phyloP scores from a whole-genome alignment of 2,113 vertebrate genomes.

The Sorex araneus region DNA sequence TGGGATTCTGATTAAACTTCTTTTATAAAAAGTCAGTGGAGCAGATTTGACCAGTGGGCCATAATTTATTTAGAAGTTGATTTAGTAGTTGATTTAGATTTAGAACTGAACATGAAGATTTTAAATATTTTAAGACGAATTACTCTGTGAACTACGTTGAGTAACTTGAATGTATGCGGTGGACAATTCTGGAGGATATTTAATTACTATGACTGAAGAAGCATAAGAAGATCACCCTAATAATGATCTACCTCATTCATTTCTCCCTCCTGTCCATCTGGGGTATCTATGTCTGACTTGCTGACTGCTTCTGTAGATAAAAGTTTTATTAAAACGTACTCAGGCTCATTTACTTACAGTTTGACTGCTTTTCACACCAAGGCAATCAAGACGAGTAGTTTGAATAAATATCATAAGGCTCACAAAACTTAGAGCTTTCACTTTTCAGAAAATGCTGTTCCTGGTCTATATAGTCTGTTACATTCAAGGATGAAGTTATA shows the following conservation, averaged over 20 bases:
- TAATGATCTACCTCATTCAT: not conserved
- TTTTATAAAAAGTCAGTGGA: not conserved
- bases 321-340: constrained; percentile 31
- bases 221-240: not conserved
- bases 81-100: not conserved
- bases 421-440: constrained; percentile 17
- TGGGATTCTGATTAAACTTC: not conserved
- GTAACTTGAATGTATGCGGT: not conserved
- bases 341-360: constrained; percentile 13
- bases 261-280: not conserved
- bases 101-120: not conserved
- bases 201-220: not conserved
- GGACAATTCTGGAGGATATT: not conserved
- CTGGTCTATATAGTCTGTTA: not conserved
- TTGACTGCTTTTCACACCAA: not conserved
- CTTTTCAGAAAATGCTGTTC: constrained; percentile 7
- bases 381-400: not conserved
- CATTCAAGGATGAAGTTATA: constrained; percentile 28
- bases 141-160: not conserved
- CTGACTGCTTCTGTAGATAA: constrained; percentile 45
- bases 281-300: not conserved
- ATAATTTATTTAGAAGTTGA: not conserved
- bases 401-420: not conserved
- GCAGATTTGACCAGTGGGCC: not conserved
- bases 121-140: constrained; percentile 41